Evolutionary conservation across 2,113 vertebrate species (phyloP).

Genomic region (Centrocercus urophasianus): DNA sequence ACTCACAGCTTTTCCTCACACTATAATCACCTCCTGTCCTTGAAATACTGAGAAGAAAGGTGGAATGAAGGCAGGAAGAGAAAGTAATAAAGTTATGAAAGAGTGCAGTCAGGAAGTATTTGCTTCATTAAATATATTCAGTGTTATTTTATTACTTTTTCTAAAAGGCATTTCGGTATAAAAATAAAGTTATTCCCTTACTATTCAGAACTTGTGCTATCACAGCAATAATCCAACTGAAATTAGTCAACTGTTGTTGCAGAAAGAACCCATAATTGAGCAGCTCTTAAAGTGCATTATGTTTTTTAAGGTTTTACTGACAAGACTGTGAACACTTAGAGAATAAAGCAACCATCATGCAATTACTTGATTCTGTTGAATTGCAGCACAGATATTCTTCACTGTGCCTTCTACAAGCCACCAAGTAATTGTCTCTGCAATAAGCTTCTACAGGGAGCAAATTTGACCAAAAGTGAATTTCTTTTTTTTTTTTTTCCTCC

Average conservation of each 20-base stretch:
- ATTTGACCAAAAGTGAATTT: not conserved
- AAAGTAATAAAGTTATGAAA: conserved; percentile 4
- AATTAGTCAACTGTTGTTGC: not conserved
- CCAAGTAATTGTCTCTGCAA: not conserved
- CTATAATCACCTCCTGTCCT: not conserved
- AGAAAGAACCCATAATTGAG: not conserved
- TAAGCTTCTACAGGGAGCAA: not conserved
- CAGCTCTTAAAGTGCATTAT: not conserved
- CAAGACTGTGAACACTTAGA: not conserved
- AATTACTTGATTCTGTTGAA: not conserved
- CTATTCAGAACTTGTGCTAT: not conserved
- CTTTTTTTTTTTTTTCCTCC: not conserved
- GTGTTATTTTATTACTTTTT: not conserved
- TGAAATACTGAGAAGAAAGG: not conserved
- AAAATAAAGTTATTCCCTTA: not conserved
- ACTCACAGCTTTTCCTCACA: not conserved
- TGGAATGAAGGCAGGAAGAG: not conserved
- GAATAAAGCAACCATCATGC: not conserved
- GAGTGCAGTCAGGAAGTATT: not conserved
- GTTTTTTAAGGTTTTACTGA: not conserved
- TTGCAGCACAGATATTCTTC: not conserved
- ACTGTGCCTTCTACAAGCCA: not conserved
- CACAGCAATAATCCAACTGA: not conserved
- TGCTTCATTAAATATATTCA: not conserved
- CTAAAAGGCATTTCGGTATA: not conserved